Conservation (phyloP, 2,888 invertebrate genomes). For the Melikaiella ostensackeni region DNA sequence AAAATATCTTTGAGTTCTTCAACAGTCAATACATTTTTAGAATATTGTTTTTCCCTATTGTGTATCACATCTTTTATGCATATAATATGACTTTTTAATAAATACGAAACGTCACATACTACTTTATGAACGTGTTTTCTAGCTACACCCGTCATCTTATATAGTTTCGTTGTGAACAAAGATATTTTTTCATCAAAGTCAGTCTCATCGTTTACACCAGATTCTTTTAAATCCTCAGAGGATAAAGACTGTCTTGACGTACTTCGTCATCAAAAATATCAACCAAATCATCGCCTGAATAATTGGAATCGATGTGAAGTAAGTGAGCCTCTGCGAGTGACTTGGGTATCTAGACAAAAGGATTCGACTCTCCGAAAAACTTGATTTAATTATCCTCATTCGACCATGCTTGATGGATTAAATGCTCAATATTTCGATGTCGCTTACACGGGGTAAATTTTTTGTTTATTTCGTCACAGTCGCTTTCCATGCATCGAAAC, state of each 20-base stretch:
- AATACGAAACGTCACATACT: no score
- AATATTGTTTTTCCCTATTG: neutral
- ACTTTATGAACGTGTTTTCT: no score
- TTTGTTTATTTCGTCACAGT: neutral
- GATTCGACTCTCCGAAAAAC: no score
- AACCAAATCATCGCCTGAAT: neutral
- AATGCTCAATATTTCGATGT: conserved; percentile 14
- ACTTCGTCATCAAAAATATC: neutral
- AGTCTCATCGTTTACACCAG: neutral
- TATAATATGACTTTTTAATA: no score
- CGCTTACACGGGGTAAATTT: conserved; percentile 16
- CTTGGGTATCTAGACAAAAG: neutral
- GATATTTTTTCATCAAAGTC: conserved; percentile 12
- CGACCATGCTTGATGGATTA: no score
- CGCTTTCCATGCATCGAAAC: conserved; percentile 25
- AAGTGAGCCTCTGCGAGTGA: neutral
- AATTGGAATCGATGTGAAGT: neutral
- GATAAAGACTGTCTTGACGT: neutral
- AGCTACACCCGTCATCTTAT: no score
- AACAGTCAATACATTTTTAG: conserved; percentile 7
- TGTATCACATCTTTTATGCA: no score
- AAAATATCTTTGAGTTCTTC: conserved; percentile 7
- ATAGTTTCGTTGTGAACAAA: no score
- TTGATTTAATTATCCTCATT: no score
- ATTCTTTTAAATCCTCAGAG: neutral